phyloP scores from a whole-genome alignment of 1,140 invertebrate species.

The Phymastichus coffea region DNA sequence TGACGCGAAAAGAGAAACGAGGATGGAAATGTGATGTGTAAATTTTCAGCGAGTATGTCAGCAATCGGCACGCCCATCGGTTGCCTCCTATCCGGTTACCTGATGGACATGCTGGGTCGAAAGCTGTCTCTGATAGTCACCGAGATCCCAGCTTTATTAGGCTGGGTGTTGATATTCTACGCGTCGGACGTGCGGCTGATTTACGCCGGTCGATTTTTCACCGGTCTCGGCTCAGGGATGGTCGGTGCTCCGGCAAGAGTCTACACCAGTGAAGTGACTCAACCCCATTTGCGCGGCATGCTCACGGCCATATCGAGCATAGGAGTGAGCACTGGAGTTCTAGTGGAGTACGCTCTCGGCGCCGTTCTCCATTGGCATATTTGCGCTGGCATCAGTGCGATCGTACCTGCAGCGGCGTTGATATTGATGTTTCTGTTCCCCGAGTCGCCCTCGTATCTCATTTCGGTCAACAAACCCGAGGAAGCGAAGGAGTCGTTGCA shows the following conservation, averaged over 20 bases:
- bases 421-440: conserved; percentile 65
- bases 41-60: conserved; percentile 67
- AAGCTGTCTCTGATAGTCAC: conserved; percentile 67
- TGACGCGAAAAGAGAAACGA: too few relatives aligned
- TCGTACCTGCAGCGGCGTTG: conserved; percentile 61
- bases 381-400: conserved; percentile 61
- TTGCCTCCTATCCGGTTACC: conserved; percentile 68
- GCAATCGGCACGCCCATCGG: conserved; percentile 72
- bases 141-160: conserved; percentile 67
- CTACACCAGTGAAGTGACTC: conserved; percentile 69
- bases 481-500: conserved; percentile 62
- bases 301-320: conserved; percentile 66
- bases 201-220: conserved; percentile 64
- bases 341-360: conserved; percentile 66
- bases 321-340: conserved; percentile 63
- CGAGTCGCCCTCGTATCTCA: conserved; percentile 71
- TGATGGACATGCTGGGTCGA: conserved; percentile 70
- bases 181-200: conserved; percentile 64
- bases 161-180: conserved; percentile 66
- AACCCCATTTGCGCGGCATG: conserved; percentile 69
- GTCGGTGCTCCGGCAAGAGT: conserved; percentile 69
- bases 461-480: conserved; percentile 63
- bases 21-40: too few relatives aligned
- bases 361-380: conserved; percentile 62
- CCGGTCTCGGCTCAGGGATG: conserved; percentile 69